Base-by-base conservation (phyloP, 2,888 invertebrate species). In the Cantharis flavilabris region DNA sequence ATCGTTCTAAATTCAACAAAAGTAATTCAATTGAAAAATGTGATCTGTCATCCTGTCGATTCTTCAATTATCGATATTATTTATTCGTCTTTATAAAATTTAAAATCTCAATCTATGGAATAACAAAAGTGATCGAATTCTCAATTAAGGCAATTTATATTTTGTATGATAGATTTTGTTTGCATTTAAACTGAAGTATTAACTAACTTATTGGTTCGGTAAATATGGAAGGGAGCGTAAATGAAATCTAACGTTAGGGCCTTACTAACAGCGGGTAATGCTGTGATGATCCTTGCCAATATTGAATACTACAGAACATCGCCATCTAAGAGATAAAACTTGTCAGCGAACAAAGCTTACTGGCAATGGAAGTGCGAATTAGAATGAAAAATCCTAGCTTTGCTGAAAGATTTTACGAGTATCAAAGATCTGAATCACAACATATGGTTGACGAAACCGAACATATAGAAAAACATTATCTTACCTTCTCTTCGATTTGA, bases 261-360 rank as follows among this genome's bases (percentile, higher is more conserved):
- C 49, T n/a, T 49, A 49, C 49, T 49, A 49, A 49, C 49, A 49
- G 49, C 49, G 49, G 49, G 49, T 49, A 16, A 70, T 70, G 84
- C 81, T 83, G 83, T 82, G 82, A 82, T 83, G 83, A 83, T 84
- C 79, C 83, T 81, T 82, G 82, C 82, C 84, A 84, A 85, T 85
- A 85, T 86, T 85, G 84, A 85, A 85, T 84, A 85, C 83, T 85
- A 84, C 83, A 84, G 83, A 84, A 83, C 84, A 84, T 84, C 82
- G 82, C 82, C 82, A 82, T 84, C 84, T 82, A 83, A 84, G 83
- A 85, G 85, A 86, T 86, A 85, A 85, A 85, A 86, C 84, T 86
- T 86, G 86, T 85, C 86, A 84, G 80, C 84, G 84, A 82, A 81
- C 83, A 86, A 85, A 86, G 85, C 85, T 83, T 82, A 79, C 65